These are phyloP conservation scores for Cyclopterus lumpus DNA, from an alignment of 2,797 vertebrate genomes.

Conservation along the genomic window DNA sequence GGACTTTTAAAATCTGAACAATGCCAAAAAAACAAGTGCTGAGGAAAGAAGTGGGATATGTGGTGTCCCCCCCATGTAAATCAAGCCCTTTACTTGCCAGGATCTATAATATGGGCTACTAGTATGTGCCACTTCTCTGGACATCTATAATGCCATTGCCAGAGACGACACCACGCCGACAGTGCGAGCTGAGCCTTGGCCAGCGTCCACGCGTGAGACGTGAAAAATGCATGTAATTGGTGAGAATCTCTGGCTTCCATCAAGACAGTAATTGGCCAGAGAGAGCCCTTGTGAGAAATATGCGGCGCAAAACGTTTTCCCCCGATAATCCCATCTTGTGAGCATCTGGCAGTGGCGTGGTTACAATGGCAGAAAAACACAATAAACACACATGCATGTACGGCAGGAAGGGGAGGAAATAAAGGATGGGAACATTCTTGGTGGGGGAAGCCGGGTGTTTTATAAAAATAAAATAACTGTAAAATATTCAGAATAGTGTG, in stretches of 20 bases:
- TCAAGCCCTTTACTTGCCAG: slow-evolving; percentile 54
- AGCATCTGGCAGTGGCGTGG: slow-evolving; percentile 77
- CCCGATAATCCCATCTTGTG: slow-evolving; percentile 81
- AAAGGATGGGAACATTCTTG: slow-evolving; percentile 63
- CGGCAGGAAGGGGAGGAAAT: slow-evolving; percentile 56
- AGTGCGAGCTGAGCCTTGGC: slow-evolving; percentile 73
- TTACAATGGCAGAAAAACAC: slow-evolving; percentile 73
- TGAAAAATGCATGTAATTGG: slow-evolving; percentile 83
- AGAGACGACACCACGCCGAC: slow-evolving; percentile 70
- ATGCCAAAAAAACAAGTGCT: slow-evolving; percentile 46
- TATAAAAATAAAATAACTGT: slow-evolving; percentile 29
- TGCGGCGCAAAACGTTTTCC: slow-evolving; percentile 80
- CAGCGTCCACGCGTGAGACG: slow-evolving; percentile 70
- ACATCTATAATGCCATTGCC: slow-evolving; percentile 64
- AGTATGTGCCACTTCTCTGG: slow-evolving; percentile 64
- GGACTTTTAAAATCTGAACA: slow-evolving; percentile 59
- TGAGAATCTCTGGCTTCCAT: slow-evolving; percentile 84
- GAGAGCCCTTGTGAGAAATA: slow-evolving; percentile 82
- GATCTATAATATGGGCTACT: slow-evolving; percentile 50
- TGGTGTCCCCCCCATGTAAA: slow-evolving; percentile 60
- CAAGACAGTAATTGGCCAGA: slow-evolving; percentile 80
- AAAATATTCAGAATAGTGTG: slow-evolving; percentile 42
- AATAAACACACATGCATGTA: slow-evolving; percentile 74
- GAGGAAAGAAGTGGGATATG: slow-evolving; percentile 60
- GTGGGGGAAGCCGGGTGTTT: slow-evolving; percentile 5